Evolutionary conservation across 2,797 vertebrate genomes (phyloP).

Genomic region (Chelmon rostratus): DNA sequence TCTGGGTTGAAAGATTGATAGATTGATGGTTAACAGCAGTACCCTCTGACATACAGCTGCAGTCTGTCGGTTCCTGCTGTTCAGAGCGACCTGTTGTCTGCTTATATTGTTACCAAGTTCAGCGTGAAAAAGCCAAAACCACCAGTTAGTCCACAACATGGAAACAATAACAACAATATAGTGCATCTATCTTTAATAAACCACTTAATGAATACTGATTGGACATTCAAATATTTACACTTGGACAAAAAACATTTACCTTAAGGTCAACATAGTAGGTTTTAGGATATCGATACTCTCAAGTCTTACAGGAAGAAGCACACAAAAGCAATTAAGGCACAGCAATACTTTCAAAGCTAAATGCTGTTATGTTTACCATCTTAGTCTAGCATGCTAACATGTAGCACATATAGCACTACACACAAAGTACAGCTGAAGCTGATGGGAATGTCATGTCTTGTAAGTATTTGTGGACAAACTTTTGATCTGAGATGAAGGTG

Average conservation of each 20-base stretch:
- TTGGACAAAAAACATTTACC: neutral
- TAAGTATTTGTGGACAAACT: neutral
- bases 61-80: constrained; percentile 10
- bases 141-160: neutral
- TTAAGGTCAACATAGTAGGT: neutral
- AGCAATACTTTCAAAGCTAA: neutral
- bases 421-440: neutral
- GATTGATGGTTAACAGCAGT: constrained; percentile 15
- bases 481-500: neutral
- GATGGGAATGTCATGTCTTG: neutral
- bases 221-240: neutral
- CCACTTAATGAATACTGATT: neutral
- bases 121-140: neutral
- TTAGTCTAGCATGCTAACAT: neutral
- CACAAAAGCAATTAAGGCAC: no score
- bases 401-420: neutral
- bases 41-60: neutral
- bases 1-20: neutral
- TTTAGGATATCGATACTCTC: no score
- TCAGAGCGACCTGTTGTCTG: neutral
- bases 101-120: neutral
- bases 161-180: neutral
- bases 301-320: no score
- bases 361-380: neutral
- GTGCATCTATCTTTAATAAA: neutral